Base-by-base conservation (phyloP, 2,888 invertebrate species). In the Caenorhabditis imperialis region DNA sequence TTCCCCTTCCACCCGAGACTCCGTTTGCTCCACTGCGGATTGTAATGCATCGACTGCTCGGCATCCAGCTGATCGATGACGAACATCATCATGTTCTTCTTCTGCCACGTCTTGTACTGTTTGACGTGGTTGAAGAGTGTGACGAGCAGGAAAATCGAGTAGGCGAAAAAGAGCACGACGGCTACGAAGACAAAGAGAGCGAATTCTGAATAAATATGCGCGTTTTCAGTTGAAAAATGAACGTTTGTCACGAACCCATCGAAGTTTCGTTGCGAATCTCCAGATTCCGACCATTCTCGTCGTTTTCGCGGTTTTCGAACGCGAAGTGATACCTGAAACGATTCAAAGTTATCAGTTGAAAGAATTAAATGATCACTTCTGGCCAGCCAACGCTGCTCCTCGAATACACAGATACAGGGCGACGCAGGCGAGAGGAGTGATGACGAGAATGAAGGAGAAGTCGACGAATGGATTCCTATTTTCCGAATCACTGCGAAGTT, bases 351-450 rank as follows among this genome's bases (percentile, higher is more conserved):
- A 5, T 51, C 8, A 20, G 5, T 35, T 20, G 8, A 40, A 38
- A 4, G 2, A 3, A 8, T 6, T 27, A 3, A 47, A 27, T 30
- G 30, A 7, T 35, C 4, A 61, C 61, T 63, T 72, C 23, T 48
- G 44, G 20, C 74, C 74, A 16, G 74, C 74, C 10, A 55, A n/a
- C 1, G 55, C 42, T 2, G 70, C 71, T 51, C 67, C 67, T 22
- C 40, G 50, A 33, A 72, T 37, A 84, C 91, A 91, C 18, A 91
- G 86, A 84, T 89, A 91, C 12, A 89, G 87, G 33, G 90, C 90
- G 90, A 88, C 90, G 88, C 73, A 88, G 3, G 91, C 91, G 61
- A 92, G 85, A 0, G 92, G 92, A 0, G 91, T 91, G 54, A 92
- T 89, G 35, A 92, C 81, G 16, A 90, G 82, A 81, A 91, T 91